Evolutionary conservation across 1,140 invertebrate genomes (phyloP).

Genomic region (Notospermus geniculatus): DNA sequence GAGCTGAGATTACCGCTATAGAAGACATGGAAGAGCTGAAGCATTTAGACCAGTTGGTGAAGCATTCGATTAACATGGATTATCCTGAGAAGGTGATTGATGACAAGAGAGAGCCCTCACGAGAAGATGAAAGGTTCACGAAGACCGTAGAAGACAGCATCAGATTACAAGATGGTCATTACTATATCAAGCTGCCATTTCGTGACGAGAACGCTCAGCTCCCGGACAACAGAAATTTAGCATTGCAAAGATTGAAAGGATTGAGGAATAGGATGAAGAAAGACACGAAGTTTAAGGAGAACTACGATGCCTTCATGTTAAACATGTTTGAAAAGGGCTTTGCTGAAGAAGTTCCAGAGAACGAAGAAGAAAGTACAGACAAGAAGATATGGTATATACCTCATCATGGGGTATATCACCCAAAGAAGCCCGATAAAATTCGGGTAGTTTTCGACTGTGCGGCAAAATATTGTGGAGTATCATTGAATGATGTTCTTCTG

Average conservation of each 20-base stretch:
- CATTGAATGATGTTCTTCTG: slow-evolving; percentile 6
- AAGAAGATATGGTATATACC: slow-evolving; percentile 26
- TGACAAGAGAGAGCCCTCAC: slow-evolving; percentile 16
- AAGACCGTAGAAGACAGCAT: slow-evolving; percentile 15
- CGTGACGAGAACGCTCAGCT: slow-evolving; percentile 2
- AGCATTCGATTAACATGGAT: slow-evolving; percentile 20
- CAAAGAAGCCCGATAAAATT: slow-evolving; percentile 24
- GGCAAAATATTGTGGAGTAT: slow-evolving; percentile 13
- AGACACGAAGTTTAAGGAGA: slow-evolving; percentile 19
- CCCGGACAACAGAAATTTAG: slow-evolving; percentile 14
- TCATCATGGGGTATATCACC: slow-evolving; percentile 25
- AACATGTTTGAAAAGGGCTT: slow-evolving; percentile 17
- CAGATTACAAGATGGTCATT: slow-evolving; percentile 12
- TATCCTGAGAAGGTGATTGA: slow-evolving; percentile 18
- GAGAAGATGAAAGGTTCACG: slow-evolving; percentile 19
- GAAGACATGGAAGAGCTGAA: too few species aligned
- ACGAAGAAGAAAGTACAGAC: not conserved
- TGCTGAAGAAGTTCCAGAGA: slow-evolving; percentile 13
- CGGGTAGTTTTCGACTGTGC: slow-evolving; percentile 30
- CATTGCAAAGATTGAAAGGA: slow-evolving; percentile 11
- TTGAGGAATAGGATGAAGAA: slow-evolving; percentile 12
- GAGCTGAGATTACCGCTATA: too few species aligned
- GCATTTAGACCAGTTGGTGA: slow-evolving; percentile 17
- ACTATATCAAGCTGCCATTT: slow-evolving; percentile 16
- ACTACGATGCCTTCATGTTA: slow-evolving; percentile 19